These are phyloP conservation scores for Listronotus oregonensis DNA, from an alignment of 1,140 invertebrate species.

Conservation along the genomic window DNA sequence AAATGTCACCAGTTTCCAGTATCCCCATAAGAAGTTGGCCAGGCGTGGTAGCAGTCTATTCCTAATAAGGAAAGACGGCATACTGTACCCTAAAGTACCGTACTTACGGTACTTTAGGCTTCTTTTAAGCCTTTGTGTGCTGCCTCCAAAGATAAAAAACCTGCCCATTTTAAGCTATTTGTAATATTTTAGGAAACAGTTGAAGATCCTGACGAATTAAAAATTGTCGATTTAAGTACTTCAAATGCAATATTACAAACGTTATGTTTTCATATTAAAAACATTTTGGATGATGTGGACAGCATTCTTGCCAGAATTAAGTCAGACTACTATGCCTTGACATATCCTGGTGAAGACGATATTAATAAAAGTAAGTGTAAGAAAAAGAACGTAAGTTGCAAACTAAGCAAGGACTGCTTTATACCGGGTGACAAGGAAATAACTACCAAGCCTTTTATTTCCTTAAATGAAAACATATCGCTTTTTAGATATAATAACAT, in stretches of 20 bases:
- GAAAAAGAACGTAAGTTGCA: background rate
- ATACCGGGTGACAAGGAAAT: too few relatives aligned
- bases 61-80: too few relatives aligned
- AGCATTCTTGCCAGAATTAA: conserved; percentile 57
- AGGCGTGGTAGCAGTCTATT: too few relatives aligned
- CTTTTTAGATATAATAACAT: too few relatives aligned
- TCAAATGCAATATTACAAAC: conserved; percentile 51
- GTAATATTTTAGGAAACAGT: background rate
- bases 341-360: conserved; percentile 46
- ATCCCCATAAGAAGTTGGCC: too few relatives aligned
- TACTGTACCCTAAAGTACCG: too few relatives aligned
- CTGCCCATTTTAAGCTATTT: background rate
- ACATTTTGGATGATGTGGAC: conserved; percentile 57
- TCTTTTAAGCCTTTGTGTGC: background rate
- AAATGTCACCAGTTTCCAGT: too few relatives aligned
- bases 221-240: conserved; percentile 55
- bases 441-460: too few relatives aligned
- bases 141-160: background rate
- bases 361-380: conserved; percentile 46
- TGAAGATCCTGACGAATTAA: conserved; percentile 39
- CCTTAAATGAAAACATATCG: too few relatives aligned
- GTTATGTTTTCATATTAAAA: conserved; percentile 55
- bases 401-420: background rate
- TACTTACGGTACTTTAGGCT: background rate
- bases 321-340: conserved; percentile 54